Evolutionary conservation across 2,797 vertebrate genomes (phyloP), one percentile per base, ranked within the genome.

Genomic region (Sparidentex hasta): DNA sequence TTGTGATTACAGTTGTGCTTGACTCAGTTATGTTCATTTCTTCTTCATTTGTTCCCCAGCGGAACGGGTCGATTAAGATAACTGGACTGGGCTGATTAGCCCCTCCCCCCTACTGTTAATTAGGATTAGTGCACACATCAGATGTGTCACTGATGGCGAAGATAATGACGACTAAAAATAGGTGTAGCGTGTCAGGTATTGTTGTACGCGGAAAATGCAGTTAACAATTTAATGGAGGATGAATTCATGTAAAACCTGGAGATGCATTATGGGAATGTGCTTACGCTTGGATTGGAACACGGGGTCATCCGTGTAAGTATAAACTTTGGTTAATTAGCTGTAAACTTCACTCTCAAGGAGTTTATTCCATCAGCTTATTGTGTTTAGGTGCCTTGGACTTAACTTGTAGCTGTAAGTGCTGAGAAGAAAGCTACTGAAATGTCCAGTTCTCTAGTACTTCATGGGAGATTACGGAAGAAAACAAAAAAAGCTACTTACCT

Each of bases 11-110:
- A 67, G 11, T 68, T 76, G 33, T 46, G 46, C 13, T 67, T 51
- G 56, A 65, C 29, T 76, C 46, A 70, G 61, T 88, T 78, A 44
- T 18, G 13, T 59, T 64, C 16, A 46, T 56, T 76, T n/a, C 50
- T n/a, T 76, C n/a, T 87, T 51, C n/a, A 11, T 76, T 79, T 76
- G 66, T 64, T 73, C 54, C 65, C 52, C 6, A 4, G 59, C 1
- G 1, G 23, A 74, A 55, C 38, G 82, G 77, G 86, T 91, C 64
- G 65, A 84, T 82, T 48, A 70, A 81, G 78, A 86, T 78, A 81
- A 84, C 56, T 74, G 67, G 43, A 74, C 38, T 11, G 58, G 58
- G 47, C 55, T 83, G 74, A 90, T 91, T 74, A 74, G 50, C 55
- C 21, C 54, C 58, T 23, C 38, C 69, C 76, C 55, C 78, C 44